Base-by-base conservation (phyloP, 2,888 invertebrate species). In the Bombylius discolor region DNA sequence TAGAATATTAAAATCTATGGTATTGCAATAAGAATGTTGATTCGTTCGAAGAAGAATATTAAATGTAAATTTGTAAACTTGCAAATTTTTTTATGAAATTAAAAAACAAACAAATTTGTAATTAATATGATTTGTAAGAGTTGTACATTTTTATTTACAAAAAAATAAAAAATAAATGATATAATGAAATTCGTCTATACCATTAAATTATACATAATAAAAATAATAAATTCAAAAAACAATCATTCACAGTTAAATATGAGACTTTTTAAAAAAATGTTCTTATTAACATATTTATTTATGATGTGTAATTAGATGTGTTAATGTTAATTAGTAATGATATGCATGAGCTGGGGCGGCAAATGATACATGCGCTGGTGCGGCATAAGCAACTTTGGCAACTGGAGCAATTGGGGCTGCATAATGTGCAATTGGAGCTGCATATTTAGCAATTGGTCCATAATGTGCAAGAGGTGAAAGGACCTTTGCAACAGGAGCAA, bases 401-500 rank as follows among this genome's bases (percentile, higher is more conserved):
- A 62, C 61, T 57, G 62, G 61, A 52, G 63, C 62, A 3, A 55
- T n/a, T 46, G 55, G 55, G 31, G 55, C 55, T 8, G 51, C 55
- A 42, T 55, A 55, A 9, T 52, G 44, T 55, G 60, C 62, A 51
- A 63, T 64, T 58, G 64, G 63, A 44, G 62, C 62, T 47, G 61
- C 61, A 7, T 54, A 59, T 51, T 63, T 55, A n/a, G 52, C 53
- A 39, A 56, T 23, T 42, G 69, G 68, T 58, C 62, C 66, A 58
- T 64, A 65, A 23, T 57, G 56, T n/a, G 56, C 52, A 39, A 46
- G 51, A 34, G 56, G 54, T 6, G 70, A 60, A 49, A 70, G 47
- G 4, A 71, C 62, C 58, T 71, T 71, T 59, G 68, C 70, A 45
- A 71, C 60, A 11, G 72, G 71, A 13, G 72, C 69, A 50, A 70